Conservation (phyloP, 2,797 vertebrate genomes). For the Phalloptychus januarius region DNA sequence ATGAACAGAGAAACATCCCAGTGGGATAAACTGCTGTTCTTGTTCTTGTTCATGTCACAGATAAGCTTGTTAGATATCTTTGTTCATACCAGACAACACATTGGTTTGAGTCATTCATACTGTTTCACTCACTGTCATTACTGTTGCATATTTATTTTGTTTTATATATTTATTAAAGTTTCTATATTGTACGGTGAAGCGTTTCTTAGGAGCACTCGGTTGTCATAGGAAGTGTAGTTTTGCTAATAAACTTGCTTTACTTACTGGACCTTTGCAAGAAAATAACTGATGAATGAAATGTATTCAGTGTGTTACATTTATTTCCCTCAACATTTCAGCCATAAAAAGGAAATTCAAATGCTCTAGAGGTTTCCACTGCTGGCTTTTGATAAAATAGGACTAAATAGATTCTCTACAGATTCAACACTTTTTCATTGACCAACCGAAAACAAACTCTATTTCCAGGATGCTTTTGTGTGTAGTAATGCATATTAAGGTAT, state of each 20-base stretch:
- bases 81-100: constrained; percentile 39
- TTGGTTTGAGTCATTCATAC: constrained; percentile 61
- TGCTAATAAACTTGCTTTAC: constrained; percentile 26
- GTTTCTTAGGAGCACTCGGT: constrained; percentile 60
- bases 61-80: constrained; percentile 47
- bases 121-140: constrained; percentile 72
- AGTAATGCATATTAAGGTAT: too few species aligned
- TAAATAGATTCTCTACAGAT: neutral
- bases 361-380: neutral
- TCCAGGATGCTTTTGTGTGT: too few species aligned
- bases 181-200: constrained; percentile 71
- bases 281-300: constrained; percentile 5
- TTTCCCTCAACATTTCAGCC: constrained; percentile 17
- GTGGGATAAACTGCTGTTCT: constrained; percentile 31
- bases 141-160: constrained; percentile 74
- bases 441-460: neutral
- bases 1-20: neutral
- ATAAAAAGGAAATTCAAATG: constrained; percentile 53
- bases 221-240: constrained; percentile 59
- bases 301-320: constrained; percentile 8
- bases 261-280: constrained; percentile 37
- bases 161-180: constrained; percentile 81
- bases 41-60: constrained; percentile 41
- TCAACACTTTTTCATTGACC: neutral
- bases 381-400: neutral